Conservation (phyloP, 1,140 invertebrate genomes). For the Lineus longissimus region DNA sequence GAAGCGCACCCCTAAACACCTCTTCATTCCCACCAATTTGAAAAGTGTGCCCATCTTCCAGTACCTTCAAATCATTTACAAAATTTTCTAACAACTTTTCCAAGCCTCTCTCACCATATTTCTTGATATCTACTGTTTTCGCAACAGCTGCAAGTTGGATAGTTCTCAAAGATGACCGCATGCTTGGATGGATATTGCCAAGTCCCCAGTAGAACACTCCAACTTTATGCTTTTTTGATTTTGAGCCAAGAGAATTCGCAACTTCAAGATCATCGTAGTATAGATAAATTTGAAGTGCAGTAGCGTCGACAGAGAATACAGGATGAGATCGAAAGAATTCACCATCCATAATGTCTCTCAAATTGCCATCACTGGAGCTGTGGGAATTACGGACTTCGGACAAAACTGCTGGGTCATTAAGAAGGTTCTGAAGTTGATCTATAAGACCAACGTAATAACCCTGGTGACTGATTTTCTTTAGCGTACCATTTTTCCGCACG, state of each 20-base stretch:
- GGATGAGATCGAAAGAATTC: background rate
- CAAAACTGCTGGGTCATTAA: too few relatives aligned
- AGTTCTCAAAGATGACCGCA: background rate
- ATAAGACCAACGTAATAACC: too few relatives aligned
- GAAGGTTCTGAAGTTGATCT: too few relatives aligned
- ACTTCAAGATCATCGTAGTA: conserved; percentile 1
- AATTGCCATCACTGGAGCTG: background rate
- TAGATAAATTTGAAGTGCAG: background rate
- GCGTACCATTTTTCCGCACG: too few relatives aligned
- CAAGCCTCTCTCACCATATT: background rate
- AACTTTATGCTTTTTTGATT: conserved; percentile 2
- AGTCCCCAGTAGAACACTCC: background rate
- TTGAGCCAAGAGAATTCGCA: background rate
- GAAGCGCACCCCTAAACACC: background rate
- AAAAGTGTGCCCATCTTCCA: background rate
- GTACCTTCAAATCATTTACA: background rate
- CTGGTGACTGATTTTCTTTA: too few relatives aligned
- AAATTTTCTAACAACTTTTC: background rate
- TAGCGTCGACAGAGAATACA: background rate
- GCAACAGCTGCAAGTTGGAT: background rate
- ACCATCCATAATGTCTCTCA: background rate
- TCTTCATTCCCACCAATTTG: background rate
- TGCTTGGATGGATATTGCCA: background rate
- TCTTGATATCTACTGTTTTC: background rate
- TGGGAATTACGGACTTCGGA: too few relatives aligned